A percentile compares a stretch with the other conserved stretches of the same genome.
Conservation (phyloP, 2,113 vertebrate species). For the Paradisaea rubra region DNA sequence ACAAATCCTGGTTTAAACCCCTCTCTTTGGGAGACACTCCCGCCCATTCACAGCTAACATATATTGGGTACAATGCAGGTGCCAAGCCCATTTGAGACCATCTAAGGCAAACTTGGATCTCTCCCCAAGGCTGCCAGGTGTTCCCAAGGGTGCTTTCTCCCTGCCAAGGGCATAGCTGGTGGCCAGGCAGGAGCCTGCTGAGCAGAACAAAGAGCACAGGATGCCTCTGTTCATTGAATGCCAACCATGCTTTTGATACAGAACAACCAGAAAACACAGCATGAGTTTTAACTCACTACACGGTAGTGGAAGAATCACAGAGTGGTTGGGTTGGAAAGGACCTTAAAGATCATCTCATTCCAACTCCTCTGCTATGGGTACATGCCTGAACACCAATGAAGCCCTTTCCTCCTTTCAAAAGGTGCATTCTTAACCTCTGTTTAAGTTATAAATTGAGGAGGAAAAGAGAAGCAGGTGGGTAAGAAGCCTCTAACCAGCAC, state of each 20-base stretch:
- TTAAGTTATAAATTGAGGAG: not conserved
- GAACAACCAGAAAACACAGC: not conserved
- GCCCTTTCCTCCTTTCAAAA: not conserved
- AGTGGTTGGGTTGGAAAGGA: not conserved
- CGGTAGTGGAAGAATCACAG: not conserved
- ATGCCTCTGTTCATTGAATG: not conserved
- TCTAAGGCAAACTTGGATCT: not conserved
- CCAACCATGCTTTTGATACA: not conserved
- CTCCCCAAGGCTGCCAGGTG: not conserved
- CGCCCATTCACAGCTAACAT: not conserved
- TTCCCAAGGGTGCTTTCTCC: not conserved
- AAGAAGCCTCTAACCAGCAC: not conserved
- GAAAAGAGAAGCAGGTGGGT: not conserved
- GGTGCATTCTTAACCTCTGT: not conserved
- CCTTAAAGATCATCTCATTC: not conserved
- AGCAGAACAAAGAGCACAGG: not conserved
- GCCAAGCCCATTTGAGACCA: rapidly evolving
- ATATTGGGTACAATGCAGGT: not conserved
- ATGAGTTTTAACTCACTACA: not conserved
- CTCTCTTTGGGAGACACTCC: not conserved
- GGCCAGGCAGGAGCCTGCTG: not conserved
- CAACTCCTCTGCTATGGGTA: not conserved
- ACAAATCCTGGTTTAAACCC: not conserved
- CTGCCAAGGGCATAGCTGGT: not conserved
- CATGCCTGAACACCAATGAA: not conserved